Evolutionary conservation across 2,113 vertebrate genomes (phyloP).

Genomic region (Entomyzon cyanotis): DNA sequence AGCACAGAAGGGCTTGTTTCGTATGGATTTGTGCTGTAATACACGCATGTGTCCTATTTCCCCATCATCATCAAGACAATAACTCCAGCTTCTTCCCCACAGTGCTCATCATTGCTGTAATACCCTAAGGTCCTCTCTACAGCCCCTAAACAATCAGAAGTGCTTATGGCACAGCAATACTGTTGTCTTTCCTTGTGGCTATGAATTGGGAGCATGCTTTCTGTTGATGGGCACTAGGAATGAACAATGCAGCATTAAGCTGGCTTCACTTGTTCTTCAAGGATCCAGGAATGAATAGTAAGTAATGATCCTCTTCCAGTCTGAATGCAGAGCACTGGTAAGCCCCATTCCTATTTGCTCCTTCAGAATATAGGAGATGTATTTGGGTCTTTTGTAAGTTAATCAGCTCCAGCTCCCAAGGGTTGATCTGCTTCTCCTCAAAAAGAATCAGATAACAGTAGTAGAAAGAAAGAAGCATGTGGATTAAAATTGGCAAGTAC

Average conservation of each 20-base stretch:
- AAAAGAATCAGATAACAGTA: neutral
- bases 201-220: slow-evolving; percentile 43
- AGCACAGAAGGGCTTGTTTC: neutral
- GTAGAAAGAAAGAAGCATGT: neutral
- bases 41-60: neutral
- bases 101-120: slow-evolving; percentile 34
- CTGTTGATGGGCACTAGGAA: slow-evolving; percentile 47
- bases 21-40: neutral
- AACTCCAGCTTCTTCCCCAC: slow-evolving; percentile 36
- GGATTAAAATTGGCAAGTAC: neutral
- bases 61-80: slow-evolving; percentile 25
- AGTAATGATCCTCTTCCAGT: slow-evolving; percentile 47
- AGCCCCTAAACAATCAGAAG: slow-evolving; percentile 9
- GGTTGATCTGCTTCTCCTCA: neutral
- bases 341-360: neutral
- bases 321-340: neutral
- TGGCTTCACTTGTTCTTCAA: slow-evolving; percentile 57
- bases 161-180: neutral
- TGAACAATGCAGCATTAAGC: slow-evolving; percentile 50
- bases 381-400: slow-evolving; percentile 18
- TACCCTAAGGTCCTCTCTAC: slow-evolving; percentile 40
- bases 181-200: slow-evolving; percentile 39
- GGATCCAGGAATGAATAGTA: slow-evolving; percentile 53
- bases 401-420: neutral
- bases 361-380: slow-evolving; percentile 4